Base-by-base conservation (phyloP, 2,888 invertebrate species). In the Nemotelus nigrinus region DNA sequence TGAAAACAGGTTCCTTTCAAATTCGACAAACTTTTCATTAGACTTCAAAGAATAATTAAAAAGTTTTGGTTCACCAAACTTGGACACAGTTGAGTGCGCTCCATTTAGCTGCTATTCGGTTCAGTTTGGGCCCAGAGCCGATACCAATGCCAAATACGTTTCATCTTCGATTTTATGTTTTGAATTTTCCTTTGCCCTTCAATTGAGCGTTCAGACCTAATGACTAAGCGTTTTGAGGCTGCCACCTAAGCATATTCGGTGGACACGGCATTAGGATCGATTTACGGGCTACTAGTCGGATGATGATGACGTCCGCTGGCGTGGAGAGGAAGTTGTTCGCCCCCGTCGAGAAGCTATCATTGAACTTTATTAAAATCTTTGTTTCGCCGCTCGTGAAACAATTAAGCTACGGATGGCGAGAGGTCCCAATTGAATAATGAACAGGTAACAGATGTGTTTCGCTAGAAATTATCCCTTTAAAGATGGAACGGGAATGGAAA, bases 11-110 rank as follows among this genome's bases (percentile, higher is more conserved):
- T 50, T 50, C 50, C 50, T 5, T 50, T 7, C 50, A 8, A 50
- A 50, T 7, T 50, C 44, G n/a, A 10, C 8, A 70, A 70, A 70
- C 53, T 70, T 70, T 50, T 53, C 53, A 6, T 45, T 7, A 8
- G 48, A 68, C 47, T 70, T 70, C 53, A 55, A 70, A 70, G 70
- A 70, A 70, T 70, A 70, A 70, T 70, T 70, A 70, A 70, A 70
- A 70, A 70, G 70, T 70, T 70, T 70, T 53, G 70, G 70, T 70
- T 70, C 70, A 70, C 53, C 70, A 70, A 70, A 70, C 70, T 70
- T 70, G 6, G 44, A 41, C 47, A 70, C 55, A 41, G 50, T 70
- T 70, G 53, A 50, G 41, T 70, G 53, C 8, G 50, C 53, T 48
- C 70, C 25, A 48, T 70, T 68, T 70, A 25, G 7, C 8, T 43